Conservation (phyloP, 2,113 vertebrate species). For the Megaptera novaeangliae region DNA sequence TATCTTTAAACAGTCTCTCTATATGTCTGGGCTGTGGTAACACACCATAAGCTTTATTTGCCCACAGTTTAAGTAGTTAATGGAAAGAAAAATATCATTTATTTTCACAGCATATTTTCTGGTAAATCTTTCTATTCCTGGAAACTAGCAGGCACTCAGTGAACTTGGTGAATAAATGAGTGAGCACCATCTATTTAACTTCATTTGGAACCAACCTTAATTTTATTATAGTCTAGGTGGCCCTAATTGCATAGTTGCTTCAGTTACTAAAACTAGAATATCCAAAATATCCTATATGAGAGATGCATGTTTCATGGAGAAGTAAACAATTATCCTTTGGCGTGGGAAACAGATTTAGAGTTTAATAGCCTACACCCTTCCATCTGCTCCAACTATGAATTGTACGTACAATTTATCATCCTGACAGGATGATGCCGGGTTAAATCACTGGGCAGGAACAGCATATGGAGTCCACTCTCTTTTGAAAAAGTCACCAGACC, state of each 20-base stretch:
- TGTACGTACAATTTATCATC: neutral
- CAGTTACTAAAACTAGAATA: neutral
- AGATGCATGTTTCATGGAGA: neutral
- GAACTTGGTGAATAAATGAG: neutral
- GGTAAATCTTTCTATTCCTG: neutral
- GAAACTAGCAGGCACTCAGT: neutral
- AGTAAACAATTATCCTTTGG: conserved; percentile 27
- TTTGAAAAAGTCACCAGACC: neutral
- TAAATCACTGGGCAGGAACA: conserved; percentile 7
- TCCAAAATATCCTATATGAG: neutral
- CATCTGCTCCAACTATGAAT: neutral
- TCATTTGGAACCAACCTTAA: neutral
- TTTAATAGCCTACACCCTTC: conserved; percentile 31
- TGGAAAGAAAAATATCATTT: conserved; percentile 3
- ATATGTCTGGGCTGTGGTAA: neutral
- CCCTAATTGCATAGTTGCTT: neutral
- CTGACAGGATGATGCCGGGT: neutral
- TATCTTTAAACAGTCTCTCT: neutral
- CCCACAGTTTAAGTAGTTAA: neutral
- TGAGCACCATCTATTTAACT: neutral
- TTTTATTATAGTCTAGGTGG: neutral
- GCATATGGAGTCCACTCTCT: neutral
- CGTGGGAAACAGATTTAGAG: conserved; percentile 25
- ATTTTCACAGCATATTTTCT: conserved; percentile 17
- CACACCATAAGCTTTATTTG: neutral